Evolutionary conservation across 2,888 invertebrate species (phyloP), one percentile per base, ranked within the genome.

Genomic region (Drosophila meridionalis): DNA sequence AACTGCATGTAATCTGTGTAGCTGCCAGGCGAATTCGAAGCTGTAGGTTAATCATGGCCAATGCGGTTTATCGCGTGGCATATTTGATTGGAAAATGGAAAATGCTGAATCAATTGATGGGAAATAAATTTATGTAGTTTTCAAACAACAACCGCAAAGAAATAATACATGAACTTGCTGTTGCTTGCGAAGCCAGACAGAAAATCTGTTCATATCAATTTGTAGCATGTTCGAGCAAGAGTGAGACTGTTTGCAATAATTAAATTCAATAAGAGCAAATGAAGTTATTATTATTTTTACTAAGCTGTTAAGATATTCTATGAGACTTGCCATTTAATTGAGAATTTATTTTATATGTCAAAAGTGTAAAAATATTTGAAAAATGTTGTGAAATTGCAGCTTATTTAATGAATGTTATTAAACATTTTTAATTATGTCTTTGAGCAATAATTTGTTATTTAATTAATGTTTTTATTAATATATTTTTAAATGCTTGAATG

Each of bases 51-150:
- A 47, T 55, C 50, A 64, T 34, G 26, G 50, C 28, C 52, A 64
- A 9, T 50, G 52, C 28, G 58, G 67, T 50, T 65, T 40, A 43
- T 42, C 26, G 30, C 26, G 30, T 72, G 45, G 73, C 65, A 77
- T 67, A 59, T 74, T 82, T 82, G 78, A 82, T 82, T 78, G 71
- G 53, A 36, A 67, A 78, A 72, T 80, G 20, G 20, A 20, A 20
- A 20, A 20, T 20, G 62, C 48, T 57, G 59, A 74, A 78, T 78
- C 67, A 71, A 67, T 59, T 65, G 67, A 59, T 67, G 57, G 38
- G 34, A 58, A 56, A 56, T 56, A 38, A 14, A 52, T 63, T 66
- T 66, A 57, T 69, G 20, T 52, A 52, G 48, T 30, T 20, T 48
- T 56, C 20, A n/a, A 30, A 47, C 34, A 9, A 36, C 60, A 60